phyloP scores from a whole-genome alignment of 2,113 vertebrate genomes.

The Stegostoma tigrinum region DNA sequence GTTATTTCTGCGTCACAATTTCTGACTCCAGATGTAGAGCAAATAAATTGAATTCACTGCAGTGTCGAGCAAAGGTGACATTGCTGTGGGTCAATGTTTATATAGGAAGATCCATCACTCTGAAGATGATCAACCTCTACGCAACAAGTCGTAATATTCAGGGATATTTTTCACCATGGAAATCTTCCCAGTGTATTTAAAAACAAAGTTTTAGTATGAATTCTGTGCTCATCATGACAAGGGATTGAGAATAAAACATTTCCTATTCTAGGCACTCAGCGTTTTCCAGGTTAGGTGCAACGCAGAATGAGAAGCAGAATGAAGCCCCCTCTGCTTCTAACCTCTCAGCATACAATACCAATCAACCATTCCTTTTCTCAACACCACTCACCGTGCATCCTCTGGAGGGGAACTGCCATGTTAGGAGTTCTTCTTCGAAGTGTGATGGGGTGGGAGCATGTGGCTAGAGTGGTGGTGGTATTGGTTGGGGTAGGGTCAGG shows the following conservation, averaged over 20 bases:
- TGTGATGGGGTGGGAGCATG: not conserved
- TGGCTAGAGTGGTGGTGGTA: too few relatives aligned
- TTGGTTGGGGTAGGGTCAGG: too few relatives aligned
- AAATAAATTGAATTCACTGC: not conserved
- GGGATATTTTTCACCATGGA: not conserved
- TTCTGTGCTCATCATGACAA: not conserved
- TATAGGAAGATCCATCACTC: constrained; percentile 23
- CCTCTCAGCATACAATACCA: not conserved
- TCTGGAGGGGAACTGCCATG: not conserved
- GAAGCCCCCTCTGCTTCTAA: not conserved
- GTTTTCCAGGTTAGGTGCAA: not conserved
- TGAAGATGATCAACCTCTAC: not conserved
- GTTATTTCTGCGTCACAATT: constrained; percentile 27
- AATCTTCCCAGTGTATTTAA: not conserved
- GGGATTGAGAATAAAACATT: not conserved
- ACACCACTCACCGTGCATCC: not conserved
- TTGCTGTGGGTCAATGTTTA: constrained; percentile 6
- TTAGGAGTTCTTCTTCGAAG: not conserved
- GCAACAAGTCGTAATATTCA: not conserved
- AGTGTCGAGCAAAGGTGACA: not conserved
- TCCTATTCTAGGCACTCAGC: not conserved
- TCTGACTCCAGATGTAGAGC: not conserved
- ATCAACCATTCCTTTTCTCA: not conserved
- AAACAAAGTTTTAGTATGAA: not conserved
- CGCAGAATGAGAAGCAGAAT: not conserved